Evolutionary conservation across 2,888 invertebrate species (phyloP).

Genomic region (Cotesia congregata): DNA sequence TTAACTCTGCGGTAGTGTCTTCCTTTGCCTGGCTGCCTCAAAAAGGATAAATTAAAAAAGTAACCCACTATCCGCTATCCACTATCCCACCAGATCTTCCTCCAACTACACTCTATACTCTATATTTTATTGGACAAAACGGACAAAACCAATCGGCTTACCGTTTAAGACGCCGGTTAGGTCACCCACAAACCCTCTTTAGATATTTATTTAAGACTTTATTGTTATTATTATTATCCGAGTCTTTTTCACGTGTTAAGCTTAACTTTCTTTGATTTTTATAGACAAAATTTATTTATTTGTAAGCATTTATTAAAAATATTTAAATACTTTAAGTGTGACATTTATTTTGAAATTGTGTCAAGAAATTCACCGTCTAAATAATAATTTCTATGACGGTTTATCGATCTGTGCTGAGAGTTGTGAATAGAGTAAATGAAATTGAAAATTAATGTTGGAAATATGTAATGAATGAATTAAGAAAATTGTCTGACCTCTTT

Average conservation of each 20-base stretch:
- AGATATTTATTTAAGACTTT: conserved; percentile 2
- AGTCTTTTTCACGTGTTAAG: background rate
- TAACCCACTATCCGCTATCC: background rate
- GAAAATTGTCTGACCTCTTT: too few relatives aligned
- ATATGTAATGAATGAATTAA: too few relatives aligned
- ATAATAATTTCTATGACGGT: too few relatives aligned
- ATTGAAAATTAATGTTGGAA: too few relatives aligned
- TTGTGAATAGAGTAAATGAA: too few relatives aligned
- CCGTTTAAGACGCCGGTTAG: conserved; percentile 12
- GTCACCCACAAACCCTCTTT: background rate
- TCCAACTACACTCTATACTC: background rate
- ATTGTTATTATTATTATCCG: background rate
- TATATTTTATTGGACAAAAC: conserved; percentile 35
- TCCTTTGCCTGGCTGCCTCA: conserved; percentile 14
- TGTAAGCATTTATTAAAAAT: too few relatives aligned
- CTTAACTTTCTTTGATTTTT: background rate
- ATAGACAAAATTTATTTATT: too few relatives aligned
- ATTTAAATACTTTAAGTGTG: too few relatives aligned
- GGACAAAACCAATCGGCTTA: conserved; percentile 39
- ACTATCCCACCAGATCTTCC: background rate
- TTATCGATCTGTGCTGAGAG: too few relatives aligned
- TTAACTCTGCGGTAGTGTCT: conserved; percentile 1
- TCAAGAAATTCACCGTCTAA: too few relatives aligned
- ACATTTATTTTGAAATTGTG: too few relatives aligned
- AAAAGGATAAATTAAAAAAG: background rate